Percentiles rank a stretch among this genome's conserved stretches.
phyloP scores from a whole-genome alignment of 2,797 vertebrate genomes.

The Sebastes hopkinsi region DNA sequence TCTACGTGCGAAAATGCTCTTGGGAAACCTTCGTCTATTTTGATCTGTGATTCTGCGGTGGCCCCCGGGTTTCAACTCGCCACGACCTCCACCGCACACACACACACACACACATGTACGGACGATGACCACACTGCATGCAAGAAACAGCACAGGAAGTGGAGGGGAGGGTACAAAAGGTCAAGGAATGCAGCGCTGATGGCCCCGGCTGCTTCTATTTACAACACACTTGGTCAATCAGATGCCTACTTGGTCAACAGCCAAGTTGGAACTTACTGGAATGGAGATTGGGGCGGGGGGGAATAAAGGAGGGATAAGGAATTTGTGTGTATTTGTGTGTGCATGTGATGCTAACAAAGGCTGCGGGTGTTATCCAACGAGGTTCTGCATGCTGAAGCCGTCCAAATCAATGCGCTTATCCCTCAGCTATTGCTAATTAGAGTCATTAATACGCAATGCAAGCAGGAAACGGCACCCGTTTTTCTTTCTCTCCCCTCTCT shows the following conservation, averaged over 20 bases:
- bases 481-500: constrained; percentile 11
- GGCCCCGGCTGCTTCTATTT: constrained; percentile 76
- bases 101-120: constrained; percentile 22
- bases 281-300: no score
- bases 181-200: constrained; percentile 80
- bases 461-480: constrained; percentile 41
- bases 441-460: constrained; percentile 71
- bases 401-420: constrained; percentile 76
- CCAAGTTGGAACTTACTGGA: no score
- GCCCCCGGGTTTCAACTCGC: constrained; percentile 21
- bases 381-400: constrained; percentile 58
- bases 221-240: constrained; percentile 78
- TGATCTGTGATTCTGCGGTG: constrained; percentile 1
- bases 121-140: constrained; percentile 25
- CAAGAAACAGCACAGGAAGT: constrained; percentile 80
- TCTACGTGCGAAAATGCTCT: constrained; percentile 9
- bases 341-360: constrained; percentile 56
- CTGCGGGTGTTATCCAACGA: constrained; percentile 55
- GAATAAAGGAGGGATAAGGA: neutral
- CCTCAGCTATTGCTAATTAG: constrained; percentile 75
- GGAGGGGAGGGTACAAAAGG: constrained; percentile 81
- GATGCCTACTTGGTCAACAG: constrained; percentile 54
- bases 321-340: constrained; percentile 11
- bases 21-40: constrained; percentile 23
- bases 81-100: neutral